phyloP scores from a whole-genome alignment of 1,140 invertebrate genomes.

The Parasteatoda tepidariorum region DNA sequence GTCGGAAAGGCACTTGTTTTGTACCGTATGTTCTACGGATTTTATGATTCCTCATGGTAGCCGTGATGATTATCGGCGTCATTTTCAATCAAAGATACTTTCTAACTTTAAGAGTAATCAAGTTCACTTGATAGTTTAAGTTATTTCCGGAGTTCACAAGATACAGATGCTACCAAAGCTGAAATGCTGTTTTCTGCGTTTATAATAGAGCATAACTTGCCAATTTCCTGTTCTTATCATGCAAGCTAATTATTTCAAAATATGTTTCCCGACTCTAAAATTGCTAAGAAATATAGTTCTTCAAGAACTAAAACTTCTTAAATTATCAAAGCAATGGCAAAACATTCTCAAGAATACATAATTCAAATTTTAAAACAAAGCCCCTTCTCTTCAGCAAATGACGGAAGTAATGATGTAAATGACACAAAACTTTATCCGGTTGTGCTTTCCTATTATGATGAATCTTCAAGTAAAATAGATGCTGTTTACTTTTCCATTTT shows the following conservation, averaged over 20 bases:
- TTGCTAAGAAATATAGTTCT: background rate
- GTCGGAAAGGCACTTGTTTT: background rate
- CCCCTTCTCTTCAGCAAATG: background rate
- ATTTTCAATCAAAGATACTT: background rate
- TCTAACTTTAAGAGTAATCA: background rate
- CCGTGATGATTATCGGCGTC: background rate
- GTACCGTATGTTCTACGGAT: background rate
- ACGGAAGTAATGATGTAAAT: background rate
- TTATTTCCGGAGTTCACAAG: background rate
- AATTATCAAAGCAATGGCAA: background rate
- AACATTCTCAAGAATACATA: background rate
- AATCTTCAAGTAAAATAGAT: background rate
- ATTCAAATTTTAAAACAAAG: background rate
- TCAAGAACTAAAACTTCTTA: background rate
- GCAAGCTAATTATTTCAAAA: too few relatives aligned
- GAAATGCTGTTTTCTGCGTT: background rate
- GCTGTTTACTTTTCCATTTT: background rate
- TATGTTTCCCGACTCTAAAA: too few relatives aligned
- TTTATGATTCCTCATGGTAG: background rate
- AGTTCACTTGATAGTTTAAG: too few relatives aligned
- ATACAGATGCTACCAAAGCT: background rate
- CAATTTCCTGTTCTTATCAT: background rate
- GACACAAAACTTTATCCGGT: background rate
- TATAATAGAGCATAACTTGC: background rate
- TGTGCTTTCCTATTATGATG: background rate